These are phyloP conservation scores for Minunthozetes semirufus DNA, from an alignment of 2,888 invertebrate species.

Conservation along the genomic window DNA sequence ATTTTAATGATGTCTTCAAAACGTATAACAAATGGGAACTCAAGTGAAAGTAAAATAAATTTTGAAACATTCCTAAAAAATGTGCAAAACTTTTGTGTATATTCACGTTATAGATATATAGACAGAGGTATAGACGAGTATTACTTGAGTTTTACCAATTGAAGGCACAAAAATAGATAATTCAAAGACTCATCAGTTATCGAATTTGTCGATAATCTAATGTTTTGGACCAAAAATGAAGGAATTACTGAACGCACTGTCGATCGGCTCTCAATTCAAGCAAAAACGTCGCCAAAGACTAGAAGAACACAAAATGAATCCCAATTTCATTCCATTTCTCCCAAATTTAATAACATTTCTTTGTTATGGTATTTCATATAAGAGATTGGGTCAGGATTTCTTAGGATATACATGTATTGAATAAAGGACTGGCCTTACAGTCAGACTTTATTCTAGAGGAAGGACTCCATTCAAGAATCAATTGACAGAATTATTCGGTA, in stretches of 20 bases:
- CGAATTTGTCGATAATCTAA: neutral
- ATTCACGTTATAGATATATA: too few species aligned
- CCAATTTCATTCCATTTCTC: neutral
- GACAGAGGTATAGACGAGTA: too few species aligned
- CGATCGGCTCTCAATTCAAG: neutral
- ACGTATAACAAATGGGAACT: too few species aligned
- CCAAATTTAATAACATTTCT: neutral
- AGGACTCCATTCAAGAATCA: neutral
- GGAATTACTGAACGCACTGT: neutral
- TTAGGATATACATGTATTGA: neutral
- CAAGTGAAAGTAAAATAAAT: too few species aligned
- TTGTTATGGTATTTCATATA: neutral
- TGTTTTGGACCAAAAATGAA: neutral
- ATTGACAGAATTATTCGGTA: neutral
- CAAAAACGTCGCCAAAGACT: neutral
- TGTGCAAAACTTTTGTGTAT: too few species aligned
- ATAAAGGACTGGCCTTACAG: neutral
- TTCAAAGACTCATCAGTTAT: neutral
- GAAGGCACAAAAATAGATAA: neutral
- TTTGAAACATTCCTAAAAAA: too few species aligned
- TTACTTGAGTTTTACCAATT: too few species aligned
- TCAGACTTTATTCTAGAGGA: neutral
- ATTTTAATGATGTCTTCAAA: too few species aligned
- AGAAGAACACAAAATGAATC: neutral
- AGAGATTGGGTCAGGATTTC: too few species aligned